These are phyloP conservation scores for Blera fallax DNA, from an alignment of 2,888 invertebrate genomes.

Conservation along the genomic window DNA sequence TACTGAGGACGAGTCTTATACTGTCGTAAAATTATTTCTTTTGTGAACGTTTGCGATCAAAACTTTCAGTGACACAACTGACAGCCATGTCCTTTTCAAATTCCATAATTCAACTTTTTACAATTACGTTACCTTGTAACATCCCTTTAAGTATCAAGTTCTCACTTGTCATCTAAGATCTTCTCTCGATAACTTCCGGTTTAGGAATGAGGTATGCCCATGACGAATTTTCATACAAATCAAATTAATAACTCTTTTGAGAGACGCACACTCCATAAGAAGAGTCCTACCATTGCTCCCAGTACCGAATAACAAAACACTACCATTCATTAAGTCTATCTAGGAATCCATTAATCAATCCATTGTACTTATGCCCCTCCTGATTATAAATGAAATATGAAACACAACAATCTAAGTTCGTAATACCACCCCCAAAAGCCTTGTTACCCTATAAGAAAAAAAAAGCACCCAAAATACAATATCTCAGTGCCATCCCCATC, in stretches of 20 bases:
- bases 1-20: too few relatives aligned
- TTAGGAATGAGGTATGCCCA: background rate
- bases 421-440: slow-evolving; percentile 9
- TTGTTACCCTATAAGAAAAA: background rate
- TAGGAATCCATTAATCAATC: slow-evolving; percentile 47
- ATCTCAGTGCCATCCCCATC: background rate
- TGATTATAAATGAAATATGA: slow-evolving; percentile 56
- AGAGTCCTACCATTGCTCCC: background rate
- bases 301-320: background rate
- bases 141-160: background rate
- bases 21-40: too few relatives aligned
- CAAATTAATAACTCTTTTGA: slow-evolving; percentile 7
- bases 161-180: background rate
- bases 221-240: background rate
- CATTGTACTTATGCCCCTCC: slow-evolving; percentile 27
- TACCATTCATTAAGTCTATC: slow-evolving; percentile 31
- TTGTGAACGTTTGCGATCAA: too few relatives aligned
- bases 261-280: background rate
- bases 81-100: too few relatives aligned
- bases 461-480: background rate
- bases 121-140: too few relatives aligned
- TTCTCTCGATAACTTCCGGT: background rate
- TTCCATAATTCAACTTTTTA: too few relatives aligned
- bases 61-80: too few relatives aligned
- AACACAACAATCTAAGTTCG: slow-evolving; percentile 33